A percentile compares a stretch with the other conserved stretches of the same genome.
phyloP scores from a whole-genome alignment of 2,888 invertebrate species.

The Abscondita cerata region DNA sequence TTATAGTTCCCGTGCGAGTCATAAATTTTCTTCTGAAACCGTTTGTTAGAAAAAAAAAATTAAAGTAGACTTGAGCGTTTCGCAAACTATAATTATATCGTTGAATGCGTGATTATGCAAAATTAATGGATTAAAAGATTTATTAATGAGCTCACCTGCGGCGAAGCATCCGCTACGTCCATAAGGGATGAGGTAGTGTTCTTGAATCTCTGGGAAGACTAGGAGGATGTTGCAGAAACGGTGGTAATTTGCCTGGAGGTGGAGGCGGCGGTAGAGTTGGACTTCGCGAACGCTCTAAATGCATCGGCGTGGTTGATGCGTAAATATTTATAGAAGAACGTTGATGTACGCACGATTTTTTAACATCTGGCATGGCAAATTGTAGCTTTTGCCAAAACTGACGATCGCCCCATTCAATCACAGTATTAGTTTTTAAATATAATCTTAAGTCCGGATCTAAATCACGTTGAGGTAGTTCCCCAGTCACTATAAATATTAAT shows the following conservation, averaged over 20 bases:
- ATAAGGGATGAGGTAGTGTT: constrained; percentile 74
- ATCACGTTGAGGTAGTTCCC: constrained; percentile 87
- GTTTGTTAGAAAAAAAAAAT: too few relatives aligned
- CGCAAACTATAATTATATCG: too few relatives aligned
- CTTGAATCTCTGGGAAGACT: constrained; percentile 60
- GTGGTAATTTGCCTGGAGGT: constrained; percentile 68
- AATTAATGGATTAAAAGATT: too few relatives aligned
- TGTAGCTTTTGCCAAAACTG: constrained; percentile 97
- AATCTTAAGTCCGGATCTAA: constrained; percentile 89
- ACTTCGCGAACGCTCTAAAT: constrained; percentile 63
- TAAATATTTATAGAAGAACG: constrained; percentile 76
- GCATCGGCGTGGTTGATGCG: constrained; percentile 64
- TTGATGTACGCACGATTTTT: constrained; percentile 68
- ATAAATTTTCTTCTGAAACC: too few relatives aligned
- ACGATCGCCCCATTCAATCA: constrained; percentile 93
- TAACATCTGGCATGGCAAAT: constrained; percentile 86
- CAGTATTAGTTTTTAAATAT: constrained; percentile 89
- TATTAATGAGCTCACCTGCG: constrained; percentile 62
- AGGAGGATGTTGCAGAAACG: constrained; percentile 60
- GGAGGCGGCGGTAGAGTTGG: constrained; percentile 67
- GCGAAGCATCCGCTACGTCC: constrained; percentile 80
- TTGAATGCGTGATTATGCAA: too few relatives aligned
- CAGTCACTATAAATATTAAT: constrained; percentile 88
- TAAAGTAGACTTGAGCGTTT: too few relatives aligned
- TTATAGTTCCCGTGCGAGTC: too few relatives aligned